phyloP scores from a whole-genome alignment of 2,888 invertebrate genomes.

The Hypercompe scribonia region DNA sequence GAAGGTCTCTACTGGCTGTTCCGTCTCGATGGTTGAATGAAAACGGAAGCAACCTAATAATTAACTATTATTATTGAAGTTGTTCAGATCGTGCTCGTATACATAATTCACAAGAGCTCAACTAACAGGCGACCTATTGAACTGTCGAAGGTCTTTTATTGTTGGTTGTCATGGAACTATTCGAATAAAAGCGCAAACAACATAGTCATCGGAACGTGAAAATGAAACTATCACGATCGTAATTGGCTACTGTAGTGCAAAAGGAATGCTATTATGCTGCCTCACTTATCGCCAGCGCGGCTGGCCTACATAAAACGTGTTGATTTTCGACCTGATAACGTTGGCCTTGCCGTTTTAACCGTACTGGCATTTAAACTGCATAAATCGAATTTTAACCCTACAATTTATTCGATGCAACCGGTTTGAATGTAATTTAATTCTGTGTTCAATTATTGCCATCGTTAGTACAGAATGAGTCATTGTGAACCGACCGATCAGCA shows the following conservation, averaged over 20 bases:
- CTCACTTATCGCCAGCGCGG: slow-evolving; percentile 69
- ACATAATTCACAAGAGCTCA: background rate
- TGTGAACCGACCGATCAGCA: slow-evolving; percentile 52
- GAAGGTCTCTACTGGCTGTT: slow-evolving; percentile 47
- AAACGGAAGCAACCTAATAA: slow-evolving; percentile 49
- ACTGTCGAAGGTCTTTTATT: slow-evolving; percentile 60
- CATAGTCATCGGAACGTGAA: slow-evolving; percentile 78
- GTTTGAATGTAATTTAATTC: slow-evolving; percentile 74
- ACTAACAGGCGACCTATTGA: slow-evolving; percentile 54
- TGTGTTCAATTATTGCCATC: slow-evolving; percentile 63
- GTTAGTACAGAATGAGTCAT: slow-evolving; percentile 70
- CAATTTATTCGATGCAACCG: slow-evolving; percentile 76
- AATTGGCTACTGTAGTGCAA: slow-evolving; percentile 78
- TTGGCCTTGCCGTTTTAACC: slow-evolving; percentile 78
- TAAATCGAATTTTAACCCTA: slow-evolving; percentile 71
- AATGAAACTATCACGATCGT: slow-evolving; percentile 80
- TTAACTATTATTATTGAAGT: background rate
- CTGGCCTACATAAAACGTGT: slow-evolving; percentile 81
- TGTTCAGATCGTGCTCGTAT: background rate
- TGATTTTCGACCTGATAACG: slow-evolving; percentile 80
- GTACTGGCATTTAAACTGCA: slow-evolving; percentile 79
- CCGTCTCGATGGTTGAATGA: slow-evolving; percentile 44
- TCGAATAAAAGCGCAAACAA: slow-evolving; percentile 73
- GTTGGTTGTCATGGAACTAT: slow-evolving; percentile 65
- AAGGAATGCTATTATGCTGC: slow-evolving; percentile 74